A percentile compares a stretch with the other conserved stretches of the same genome.
Evolutionary conservation across 2,888 invertebrate genomes (phyloP).

Genomic region (Pyrrhia umbra): DNA sequence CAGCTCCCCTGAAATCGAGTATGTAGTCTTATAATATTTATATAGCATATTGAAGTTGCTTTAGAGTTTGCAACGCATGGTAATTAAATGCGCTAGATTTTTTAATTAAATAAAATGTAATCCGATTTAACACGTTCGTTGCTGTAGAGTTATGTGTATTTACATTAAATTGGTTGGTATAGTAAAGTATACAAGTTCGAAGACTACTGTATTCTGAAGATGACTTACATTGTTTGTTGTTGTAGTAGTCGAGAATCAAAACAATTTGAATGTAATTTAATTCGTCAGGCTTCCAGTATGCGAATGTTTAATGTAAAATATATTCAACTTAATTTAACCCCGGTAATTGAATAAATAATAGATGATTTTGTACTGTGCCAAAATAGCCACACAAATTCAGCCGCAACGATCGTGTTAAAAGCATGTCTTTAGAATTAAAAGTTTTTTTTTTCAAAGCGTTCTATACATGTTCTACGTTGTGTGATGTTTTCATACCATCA

Average conservation of each 20-base stretch:
- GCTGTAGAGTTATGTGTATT: constrained; percentile 9
- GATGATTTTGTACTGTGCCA: background rate
- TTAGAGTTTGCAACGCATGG: constrained; percentile 66
- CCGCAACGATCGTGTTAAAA: constrained; percentile 31
- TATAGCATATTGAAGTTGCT: constrained; percentile 56
- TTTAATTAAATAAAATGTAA: constrained; percentile 50
- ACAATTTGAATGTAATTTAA: background rate
- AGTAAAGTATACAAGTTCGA: background rate
- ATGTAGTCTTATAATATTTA: constrained; percentile 75
- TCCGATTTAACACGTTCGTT: constrained; percentile 44
- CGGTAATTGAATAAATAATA: background rate
- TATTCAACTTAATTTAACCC: background rate
- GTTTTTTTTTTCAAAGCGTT: constrained; percentile 32
- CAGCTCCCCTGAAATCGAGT: constrained; percentile 93
- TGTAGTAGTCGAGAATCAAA: background rate
- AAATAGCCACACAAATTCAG: background rate
- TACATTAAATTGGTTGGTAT: background rate
- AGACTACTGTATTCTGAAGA: background rate
- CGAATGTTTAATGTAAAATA: background rate
- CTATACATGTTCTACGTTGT: constrained; percentile 63
- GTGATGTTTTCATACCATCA: constrained; percentile 73
- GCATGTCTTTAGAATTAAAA: constrained; percentile 46
- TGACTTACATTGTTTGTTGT: background rate
- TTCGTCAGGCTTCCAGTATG: background rate
- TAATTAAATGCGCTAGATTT: constrained; percentile 58